phyloP scores from a whole-genome alignment of 2,888 invertebrate species.

The Netelia virgata region DNA sequence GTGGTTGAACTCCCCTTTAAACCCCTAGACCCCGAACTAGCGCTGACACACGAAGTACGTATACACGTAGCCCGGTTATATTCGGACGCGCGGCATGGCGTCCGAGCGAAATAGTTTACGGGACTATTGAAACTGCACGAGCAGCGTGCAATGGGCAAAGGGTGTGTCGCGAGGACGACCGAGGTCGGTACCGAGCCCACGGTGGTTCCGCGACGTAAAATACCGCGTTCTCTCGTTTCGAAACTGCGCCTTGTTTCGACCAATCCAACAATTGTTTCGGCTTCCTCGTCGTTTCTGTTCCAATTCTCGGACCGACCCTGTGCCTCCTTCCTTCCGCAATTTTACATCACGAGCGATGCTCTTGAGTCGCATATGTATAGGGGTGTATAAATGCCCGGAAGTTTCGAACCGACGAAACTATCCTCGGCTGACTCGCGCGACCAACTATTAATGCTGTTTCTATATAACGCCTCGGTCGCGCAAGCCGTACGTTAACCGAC shows the following conservation, averaged over 20 bases:
- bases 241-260: constrained; percentile 23
- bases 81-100: constrained; percentile 56
- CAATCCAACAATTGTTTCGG: constrained; percentile 39
- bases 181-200: constrained; percentile 5
- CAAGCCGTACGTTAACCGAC: not conserved
- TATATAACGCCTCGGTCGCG: constrained; percentile 4
- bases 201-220: constrained; percentile 37
- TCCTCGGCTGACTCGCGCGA: constrained; percentile 49
- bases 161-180: constrained; percentile 14
- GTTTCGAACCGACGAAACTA: constrained; percentile 59
- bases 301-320: not conserved
- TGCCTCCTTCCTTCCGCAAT: not conserved
- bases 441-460: constrained; percentile 56
- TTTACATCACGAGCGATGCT: constrained; percentile 27
- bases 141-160: constrained; percentile 27
- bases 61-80: not conserved
- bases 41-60: not conserved
- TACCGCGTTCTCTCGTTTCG: constrained; percentile 10
- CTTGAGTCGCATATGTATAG: not conserved
- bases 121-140: constrained; percentile 72
- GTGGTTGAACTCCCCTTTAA: constrained; percentile 20
- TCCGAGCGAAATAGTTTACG: constrained; percentile 73
- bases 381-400: constrained; percentile 37
- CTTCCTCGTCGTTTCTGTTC: constrained; percentile 22
- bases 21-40: constrained; percentile 2